phyloP scores from a whole-genome alignment of 2,888 invertebrate genomes.

The Lordiphosa fenestrarum region DNA sequence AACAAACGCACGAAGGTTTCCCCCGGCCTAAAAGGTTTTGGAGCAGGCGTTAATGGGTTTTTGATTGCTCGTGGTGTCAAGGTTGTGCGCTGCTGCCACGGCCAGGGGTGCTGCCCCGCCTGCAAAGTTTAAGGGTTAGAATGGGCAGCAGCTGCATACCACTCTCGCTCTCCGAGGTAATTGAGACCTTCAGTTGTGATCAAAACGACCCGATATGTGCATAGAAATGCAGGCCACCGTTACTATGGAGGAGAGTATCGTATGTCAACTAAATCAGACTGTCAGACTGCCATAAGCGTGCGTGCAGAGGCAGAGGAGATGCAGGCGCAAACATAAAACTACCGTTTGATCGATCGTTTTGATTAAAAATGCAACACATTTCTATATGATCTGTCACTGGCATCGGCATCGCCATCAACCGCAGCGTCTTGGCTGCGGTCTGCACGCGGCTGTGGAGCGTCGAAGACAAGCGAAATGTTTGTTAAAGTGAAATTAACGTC shows the following conservation, averaged over 20 bases:
- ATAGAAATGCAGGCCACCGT: slow-evolving; percentile 36
- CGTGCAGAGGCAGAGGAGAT: slow-evolving; percentile 22
- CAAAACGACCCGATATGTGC: slow-evolving; percentile 41
- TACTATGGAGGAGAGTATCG: slow-evolving; percentile 51
- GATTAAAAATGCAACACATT: slow-evolving; percentile 79
- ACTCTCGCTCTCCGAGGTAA: slow-evolving; percentile 40
- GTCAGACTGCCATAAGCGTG: slow-evolving; percentile 55
- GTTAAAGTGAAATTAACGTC: slow-evolving; percentile 77
- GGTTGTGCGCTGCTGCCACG: slow-evolving; percentile 39
- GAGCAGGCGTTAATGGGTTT: slow-evolving; percentile 58
- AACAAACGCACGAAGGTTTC: slow-evolving; percentile 21
- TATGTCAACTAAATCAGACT: slow-evolving; percentile 52
- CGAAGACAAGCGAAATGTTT: slow-evolving; percentile 75
- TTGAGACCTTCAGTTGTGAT: slow-evolving; percentile 62
- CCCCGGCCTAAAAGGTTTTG: slow-evolving; percentile 35
- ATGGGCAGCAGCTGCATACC: slow-evolving; percentile 40
- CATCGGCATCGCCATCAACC: slow-evolving; percentile 54
- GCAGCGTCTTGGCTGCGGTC: slow-evolving; percentile 42
- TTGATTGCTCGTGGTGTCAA: slow-evolving; percentile 50
- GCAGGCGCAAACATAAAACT: slow-evolving; percentile 62
- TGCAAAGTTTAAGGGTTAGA: slow-evolving; percentile 33
- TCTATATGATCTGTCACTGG: slow-evolving; percentile 77
- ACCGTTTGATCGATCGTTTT: slow-evolving; percentile 79
- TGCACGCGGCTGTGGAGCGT: slow-evolving; percentile 4
- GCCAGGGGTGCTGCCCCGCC: slow-evolving; percentile 1